Conservation (phyloP, 2,113 vertebrate genomes). For the Lonchura striata region DNA sequence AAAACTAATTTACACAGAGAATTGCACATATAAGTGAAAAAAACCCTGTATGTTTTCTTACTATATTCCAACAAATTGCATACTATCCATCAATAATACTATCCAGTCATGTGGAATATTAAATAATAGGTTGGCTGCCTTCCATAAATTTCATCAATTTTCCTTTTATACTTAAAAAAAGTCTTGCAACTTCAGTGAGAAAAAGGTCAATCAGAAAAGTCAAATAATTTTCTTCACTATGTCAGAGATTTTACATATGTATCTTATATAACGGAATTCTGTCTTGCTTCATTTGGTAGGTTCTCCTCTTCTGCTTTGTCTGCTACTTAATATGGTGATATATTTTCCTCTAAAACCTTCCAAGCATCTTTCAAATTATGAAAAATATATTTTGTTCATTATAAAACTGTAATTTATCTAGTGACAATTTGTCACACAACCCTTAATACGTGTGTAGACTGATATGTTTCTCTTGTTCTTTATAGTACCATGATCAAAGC, state of each 20-base stretch:
- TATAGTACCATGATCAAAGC: background rate
- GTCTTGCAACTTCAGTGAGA: background rate
- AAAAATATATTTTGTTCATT: background rate
- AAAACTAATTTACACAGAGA: background rate
- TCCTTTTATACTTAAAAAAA: constrained; percentile 1
- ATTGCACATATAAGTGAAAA: background rate
- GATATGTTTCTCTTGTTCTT: background rate
- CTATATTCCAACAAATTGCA: constrained; percentile 6
- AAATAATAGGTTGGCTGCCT: constrained; percentile 43
- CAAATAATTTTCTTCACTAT: background rate
- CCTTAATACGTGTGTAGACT: background rate
- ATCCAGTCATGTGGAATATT: constrained; percentile 37
- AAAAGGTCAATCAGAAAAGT: constrained; percentile 21
- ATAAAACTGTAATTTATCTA: background rate
- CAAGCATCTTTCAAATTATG: background rate
- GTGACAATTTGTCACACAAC: background rate
- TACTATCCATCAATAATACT: constrained; percentile 32
- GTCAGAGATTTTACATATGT: constrained; percentile 2
- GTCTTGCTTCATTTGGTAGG: background rate
- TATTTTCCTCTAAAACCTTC: background rate
- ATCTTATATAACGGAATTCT: background rate
- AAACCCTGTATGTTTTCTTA: background rate
- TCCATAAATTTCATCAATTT: constrained; percentile 5
- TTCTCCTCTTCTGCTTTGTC: background rate
- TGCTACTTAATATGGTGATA: constrained; percentile 7